Conservation (phyloP, 2,113 vertebrate genomes). For the Carollia perspicillata region DNA sequence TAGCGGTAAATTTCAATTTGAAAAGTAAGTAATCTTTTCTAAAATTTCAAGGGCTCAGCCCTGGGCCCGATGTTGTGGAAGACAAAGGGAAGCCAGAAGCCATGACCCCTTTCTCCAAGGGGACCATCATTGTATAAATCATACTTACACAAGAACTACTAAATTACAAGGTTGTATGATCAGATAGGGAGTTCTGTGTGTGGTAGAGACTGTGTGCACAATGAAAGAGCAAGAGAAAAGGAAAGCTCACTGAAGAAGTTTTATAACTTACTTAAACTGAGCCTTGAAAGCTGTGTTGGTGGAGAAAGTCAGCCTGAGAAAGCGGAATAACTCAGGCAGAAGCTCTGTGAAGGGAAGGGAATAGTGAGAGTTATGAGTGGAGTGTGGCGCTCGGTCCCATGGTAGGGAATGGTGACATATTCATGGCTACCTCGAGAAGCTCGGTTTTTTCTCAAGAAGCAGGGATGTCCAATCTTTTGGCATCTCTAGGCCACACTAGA, state of each 20-base stretch:
- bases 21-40: conserved; percentile 2
- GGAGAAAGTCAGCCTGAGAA: neutral
- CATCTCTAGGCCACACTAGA: no score
- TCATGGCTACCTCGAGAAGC: neutral
- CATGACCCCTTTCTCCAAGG: neutral
- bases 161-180: neutral
- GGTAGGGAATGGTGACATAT: fast-evolving
- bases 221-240: neutral
- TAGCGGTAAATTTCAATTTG: neutral
- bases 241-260: neutral
- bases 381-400: neutral
- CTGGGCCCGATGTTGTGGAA: neutral
- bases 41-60: neutral
- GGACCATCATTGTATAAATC: neutral
- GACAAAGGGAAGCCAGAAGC: neutral
- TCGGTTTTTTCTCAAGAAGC: neutral
- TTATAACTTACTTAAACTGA: neutral
- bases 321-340: neutral
- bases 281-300: neutral
- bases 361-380: fast-evolving
- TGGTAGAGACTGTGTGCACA: neutral
- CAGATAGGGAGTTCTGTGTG: neutral
- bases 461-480: no score
- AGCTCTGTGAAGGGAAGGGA: neutral
- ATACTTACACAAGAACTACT: neutral